Conservation (phyloP, 2,113 vertebrate species). For the Brienomyrus brachyistius region DNA sequence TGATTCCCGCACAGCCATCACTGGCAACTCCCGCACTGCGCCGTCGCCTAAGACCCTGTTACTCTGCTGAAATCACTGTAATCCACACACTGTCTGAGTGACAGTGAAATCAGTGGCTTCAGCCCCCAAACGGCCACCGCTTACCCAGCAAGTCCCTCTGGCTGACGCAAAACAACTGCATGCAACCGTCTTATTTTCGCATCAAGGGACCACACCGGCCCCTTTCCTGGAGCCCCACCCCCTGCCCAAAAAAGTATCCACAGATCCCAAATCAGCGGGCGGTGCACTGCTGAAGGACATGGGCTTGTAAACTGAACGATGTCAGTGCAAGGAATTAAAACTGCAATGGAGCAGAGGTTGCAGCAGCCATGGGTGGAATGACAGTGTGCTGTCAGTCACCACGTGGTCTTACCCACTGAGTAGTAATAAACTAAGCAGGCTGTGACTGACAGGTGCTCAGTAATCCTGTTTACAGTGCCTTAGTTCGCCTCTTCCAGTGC, state of each 20-base stretch:
- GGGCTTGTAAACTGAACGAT: background rate
- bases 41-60: background rate
- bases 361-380: background rate
- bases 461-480: background rate
- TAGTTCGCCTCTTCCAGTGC: background rate
- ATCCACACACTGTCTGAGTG: background rate
- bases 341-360: background rate
- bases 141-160: background rate
- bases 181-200: background rate
- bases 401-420: background rate
- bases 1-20: background rate
- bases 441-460: background rate
- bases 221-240: background rate
- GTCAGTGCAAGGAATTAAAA: background rate
- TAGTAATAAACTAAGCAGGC: background rate
- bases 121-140: background rate
- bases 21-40: background rate
- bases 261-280: background rate
- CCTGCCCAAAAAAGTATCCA: background rate
- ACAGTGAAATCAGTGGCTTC: constrained; percentile 12
- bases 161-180: background rate
- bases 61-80: constrained; percentile 9
- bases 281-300: background rate
- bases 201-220: background rate
- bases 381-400: background rate